Conservation (phyloP, 2,888 invertebrate genomes). For the Abrostola tripartita region DNA sequence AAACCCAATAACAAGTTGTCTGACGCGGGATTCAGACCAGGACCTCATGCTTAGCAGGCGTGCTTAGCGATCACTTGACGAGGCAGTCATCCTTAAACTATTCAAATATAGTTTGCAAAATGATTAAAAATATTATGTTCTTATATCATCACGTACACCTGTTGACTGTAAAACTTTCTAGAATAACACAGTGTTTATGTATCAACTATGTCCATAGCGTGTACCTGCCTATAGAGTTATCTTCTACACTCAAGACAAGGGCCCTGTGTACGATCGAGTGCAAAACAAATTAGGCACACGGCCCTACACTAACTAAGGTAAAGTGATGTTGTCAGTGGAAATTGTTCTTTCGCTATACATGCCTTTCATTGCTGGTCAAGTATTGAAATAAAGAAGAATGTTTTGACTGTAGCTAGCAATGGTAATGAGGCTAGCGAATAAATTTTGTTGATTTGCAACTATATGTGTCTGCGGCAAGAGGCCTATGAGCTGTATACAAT, state of each 20-base stretch:
- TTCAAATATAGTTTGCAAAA: too few relatives aligned
- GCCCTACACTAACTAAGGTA: slow-evolving; percentile 47
- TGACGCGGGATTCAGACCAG: too few relatives aligned
- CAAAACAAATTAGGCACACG: slow-evolving; percentile 65
- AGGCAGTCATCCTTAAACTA: too few relatives aligned
- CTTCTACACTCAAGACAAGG: slow-evolving; percentile 21
- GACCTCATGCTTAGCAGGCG: too few relatives aligned
- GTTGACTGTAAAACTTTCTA: neutral
- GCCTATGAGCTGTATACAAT: slow-evolving; percentile 8
- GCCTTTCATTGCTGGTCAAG: slow-evolving; percentile 32
- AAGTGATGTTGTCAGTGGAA: neutral
- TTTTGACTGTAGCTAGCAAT: slow-evolving; percentile 2
- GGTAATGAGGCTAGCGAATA: neutral
- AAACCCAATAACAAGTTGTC: too few relatives aligned
- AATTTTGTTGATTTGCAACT: neutral
- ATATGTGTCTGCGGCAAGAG: slow-evolving; percentile 7
- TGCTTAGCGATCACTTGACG: too few relatives aligned
- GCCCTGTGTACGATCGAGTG: slow-evolving; percentile 56
- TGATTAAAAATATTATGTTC: too few relatives aligned
- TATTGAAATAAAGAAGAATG: neutral
- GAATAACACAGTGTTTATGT: neutral
- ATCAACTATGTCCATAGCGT: neutral
- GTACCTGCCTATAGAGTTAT: neutral
- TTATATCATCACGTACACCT: neutral
- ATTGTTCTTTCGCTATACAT: neutral